Percentiles rank a stretch among this genome's conserved stretches.
Conservation (phyloP, 2,888 invertebrate genomes). For the Matsumyia berberina region DNA sequence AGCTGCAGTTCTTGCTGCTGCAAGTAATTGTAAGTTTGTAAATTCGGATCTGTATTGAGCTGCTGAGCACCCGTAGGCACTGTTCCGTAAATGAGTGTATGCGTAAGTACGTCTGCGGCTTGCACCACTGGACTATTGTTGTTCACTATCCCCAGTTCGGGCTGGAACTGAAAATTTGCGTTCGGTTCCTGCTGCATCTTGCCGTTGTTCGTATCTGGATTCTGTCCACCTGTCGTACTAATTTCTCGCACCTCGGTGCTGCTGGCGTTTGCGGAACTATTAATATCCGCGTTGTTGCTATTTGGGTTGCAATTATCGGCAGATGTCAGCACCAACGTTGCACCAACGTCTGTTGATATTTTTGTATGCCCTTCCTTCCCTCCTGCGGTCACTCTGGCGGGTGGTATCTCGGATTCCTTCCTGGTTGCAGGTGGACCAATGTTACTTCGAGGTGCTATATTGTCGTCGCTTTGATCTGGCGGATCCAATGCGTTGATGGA, state of each 20-base stretch:
- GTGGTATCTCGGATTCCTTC: constrained; percentile 53
- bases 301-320: constrained; percentile 68
- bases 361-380: constrained; percentile 26
- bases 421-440: constrained; percentile 60
- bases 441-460: constrained; percentile 23
- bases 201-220: constrained; percentile 67
- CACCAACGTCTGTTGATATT: constrained; percentile 65
- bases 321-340: constrained; percentile 68
- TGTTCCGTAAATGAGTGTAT: constrained; percentile 83
- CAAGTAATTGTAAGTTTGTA: constrained; percentile 80
- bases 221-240: constrained; percentile 72
- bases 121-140: constrained; percentile 79
- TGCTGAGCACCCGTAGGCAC: constrained; percentile 82
- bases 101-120: constrained; percentile 81
- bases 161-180: constrained; percentile 84
- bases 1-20: constrained; percentile 83
- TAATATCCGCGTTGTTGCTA: constrained; percentile 68
- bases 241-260: constrained; percentile 77
- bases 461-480: constrained; percentile 65
- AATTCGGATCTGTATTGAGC: constrained; percentile 80
- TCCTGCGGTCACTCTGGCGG: constrained; percentile 29
- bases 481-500: constrained; percentile 78
- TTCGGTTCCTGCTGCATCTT: constrained; percentile 84
- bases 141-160: constrained; percentile 83
- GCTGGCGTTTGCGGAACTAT: constrained; percentile 48